Percentiles rank a stretch among this genome's conserved stretches.
Evolutionary conservation across 2,888 invertebrate species (phyloP).

Genomic region (Laothoe populi): DNA sequence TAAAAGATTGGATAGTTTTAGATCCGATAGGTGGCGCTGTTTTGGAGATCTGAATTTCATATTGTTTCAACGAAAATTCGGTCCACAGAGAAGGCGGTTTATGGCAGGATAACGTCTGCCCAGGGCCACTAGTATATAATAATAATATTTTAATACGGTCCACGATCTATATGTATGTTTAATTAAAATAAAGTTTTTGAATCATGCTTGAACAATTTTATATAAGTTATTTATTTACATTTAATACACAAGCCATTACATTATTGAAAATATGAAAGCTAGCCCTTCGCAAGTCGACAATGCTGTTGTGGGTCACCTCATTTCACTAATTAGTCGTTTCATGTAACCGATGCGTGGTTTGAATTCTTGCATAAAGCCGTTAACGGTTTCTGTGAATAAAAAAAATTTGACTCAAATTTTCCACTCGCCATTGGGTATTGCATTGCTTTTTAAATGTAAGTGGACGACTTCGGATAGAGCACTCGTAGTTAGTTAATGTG

Average conservation of each 20-base stretch:
- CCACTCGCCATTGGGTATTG: constrained; percentile 33
- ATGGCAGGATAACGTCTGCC: no score
- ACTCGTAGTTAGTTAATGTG: constrained; percentile 1
- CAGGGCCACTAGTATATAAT: no score
- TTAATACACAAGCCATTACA: not conserved
- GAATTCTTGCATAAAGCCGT: constrained; percentile 40
- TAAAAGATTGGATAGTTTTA: no score
- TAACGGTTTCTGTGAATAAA: constrained; percentile 50
- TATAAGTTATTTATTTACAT: no score
- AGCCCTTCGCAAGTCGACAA: not conserved
- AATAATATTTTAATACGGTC: no score
- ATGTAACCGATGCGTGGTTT: constrained; percentile 29
- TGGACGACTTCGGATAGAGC: constrained; percentile 34
- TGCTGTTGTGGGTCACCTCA: constrained; percentile 17
- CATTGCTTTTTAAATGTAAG: constrained; percentile 32
- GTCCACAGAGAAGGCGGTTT: no score
- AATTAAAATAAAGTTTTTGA: no score
- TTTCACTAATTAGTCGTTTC: constrained; percentile 37
- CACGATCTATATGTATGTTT: no score
- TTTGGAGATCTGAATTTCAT: no score
- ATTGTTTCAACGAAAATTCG: no score
- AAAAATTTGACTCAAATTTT: constrained; percentile 36
- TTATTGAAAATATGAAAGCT: constrained; percentile 5
- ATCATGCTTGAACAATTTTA: no score
- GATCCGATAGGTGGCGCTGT: no score